These are phyloP conservation scores for Anastatus disparis DNA, from an alignment of 1,140 invertebrate species.

Conservation along the genomic window DNA sequence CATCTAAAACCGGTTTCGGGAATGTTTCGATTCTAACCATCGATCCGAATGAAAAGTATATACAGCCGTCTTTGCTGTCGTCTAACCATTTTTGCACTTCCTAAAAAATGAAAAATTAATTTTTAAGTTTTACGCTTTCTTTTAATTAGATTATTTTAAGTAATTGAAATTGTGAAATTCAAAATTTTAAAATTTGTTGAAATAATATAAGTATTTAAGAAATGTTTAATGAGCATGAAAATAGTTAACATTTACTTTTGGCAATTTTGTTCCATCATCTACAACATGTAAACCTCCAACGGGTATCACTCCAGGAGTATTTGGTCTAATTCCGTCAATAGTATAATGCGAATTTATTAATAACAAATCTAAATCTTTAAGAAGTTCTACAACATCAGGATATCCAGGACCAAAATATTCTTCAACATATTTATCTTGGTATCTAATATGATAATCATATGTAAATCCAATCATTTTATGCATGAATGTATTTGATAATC, in stretches of 20 bases:
- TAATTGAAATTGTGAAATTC: too few relatives aligned
- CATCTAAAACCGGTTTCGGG: conserved; percentile 45
- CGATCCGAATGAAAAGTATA: conserved; percentile 80
- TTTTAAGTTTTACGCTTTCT: too few relatives aligned
- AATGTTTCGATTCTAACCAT: conserved; percentile 74
- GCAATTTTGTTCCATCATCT: neutral
- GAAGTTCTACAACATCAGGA: neutral
- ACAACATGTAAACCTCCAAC: neutral
- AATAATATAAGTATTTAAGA: too few relatives aligned
- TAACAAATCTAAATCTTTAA: neutral
- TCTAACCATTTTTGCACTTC: conserved; percentile 75
- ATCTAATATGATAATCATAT: neutral
- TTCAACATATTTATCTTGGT: neutral
- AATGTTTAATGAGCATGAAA: too few relatives aligned
- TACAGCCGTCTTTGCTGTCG: conserved; percentile 74
- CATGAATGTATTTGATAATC: neutral
- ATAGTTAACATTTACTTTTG: neutral
- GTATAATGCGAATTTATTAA: neutral
- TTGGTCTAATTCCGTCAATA: neutral
- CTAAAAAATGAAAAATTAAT: conserved; percentile 61
- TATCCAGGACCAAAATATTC: neutral
- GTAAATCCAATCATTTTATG: too few relatives aligned
- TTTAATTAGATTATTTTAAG: too few relatives aligned
- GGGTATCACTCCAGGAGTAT: neutral
- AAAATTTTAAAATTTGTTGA: too few relatives aligned